A percentile compares a stretch with the other conserved stretches of the same genome.
Conservation (phyloP, 2,113 vertebrate species). For the Callithrix jacchus region DNA sequence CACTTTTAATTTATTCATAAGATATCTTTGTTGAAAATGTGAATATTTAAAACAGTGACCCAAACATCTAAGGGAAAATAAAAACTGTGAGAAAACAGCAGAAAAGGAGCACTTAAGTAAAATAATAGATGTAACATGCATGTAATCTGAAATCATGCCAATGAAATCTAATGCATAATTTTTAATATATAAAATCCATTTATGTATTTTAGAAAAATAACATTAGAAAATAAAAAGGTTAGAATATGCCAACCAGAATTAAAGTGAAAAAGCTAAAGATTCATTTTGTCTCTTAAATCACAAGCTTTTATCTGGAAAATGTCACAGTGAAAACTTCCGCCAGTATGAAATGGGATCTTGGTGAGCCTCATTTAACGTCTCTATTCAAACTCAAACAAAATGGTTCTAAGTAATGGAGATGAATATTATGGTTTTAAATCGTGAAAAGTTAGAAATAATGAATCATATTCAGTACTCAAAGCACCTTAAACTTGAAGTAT, state of each 20-base stretch:
- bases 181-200: neutral
- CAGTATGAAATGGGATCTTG: neutral
- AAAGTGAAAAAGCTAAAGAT: neutral
- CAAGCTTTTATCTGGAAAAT: neutral
- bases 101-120: neutral
- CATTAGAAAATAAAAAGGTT: neutral
- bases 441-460: slow-evolving; percentile 39
- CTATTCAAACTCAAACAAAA: neutral
- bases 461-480: slow-evolving; percentile 23
- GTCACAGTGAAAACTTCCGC: neutral
- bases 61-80: neutral
- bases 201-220: neutral
- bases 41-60: neutral
- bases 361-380: neutral
- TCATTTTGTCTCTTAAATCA: neutral
- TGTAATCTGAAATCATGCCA: neutral
- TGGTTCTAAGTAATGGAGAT: neutral
- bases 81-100: neutral
- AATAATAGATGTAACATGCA: neutral
- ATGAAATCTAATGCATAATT: neutral
- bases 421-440: slow-evolving; percentile 14
- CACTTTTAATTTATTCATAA: neutral
- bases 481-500: slow-evolving; percentile 45
- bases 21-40: neutral
- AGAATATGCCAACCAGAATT: neutral